Base-by-base conservation (phyloP, 2,797 vertebrate species). In the Micromesistius poutassou region DNA sequence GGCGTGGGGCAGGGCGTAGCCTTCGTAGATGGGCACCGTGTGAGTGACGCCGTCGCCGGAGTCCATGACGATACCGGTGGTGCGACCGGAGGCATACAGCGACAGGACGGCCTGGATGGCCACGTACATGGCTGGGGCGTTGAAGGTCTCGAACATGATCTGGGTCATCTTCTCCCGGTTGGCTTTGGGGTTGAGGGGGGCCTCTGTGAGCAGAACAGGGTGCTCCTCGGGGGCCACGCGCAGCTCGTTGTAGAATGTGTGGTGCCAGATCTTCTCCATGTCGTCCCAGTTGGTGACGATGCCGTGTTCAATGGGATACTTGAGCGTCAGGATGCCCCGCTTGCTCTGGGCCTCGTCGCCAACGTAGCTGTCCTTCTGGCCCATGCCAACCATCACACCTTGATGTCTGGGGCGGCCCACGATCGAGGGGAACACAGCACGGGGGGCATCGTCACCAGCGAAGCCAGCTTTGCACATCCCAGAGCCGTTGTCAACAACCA, bases 121-220 rank as follows among this genome's bases (percentile, higher is more conserved):
- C 25, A 92, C 94, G 0, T 94, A 95, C 94, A 95, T 95, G 87
- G 94, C 94, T 0, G 95, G 95, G 78, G 95, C 94, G 28, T 95
- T 95, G 90, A 95, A 95, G 89, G 95, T 95, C 92, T 95, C 95
- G 87, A 95, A 95, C 95, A 95, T 95, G 86, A 95, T 95, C 94
- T 99, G 97, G 19, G 97, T 98, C 97, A 99, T 99, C 95, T 99
- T 99, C 89, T 99, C 97, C 79, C 97, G 95, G 94, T 99, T 99
- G 86, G 97, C 97, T 84, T 99, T 99, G 88, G 97, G 97, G 92
- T 99, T 99, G 76, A 99, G 96, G 42, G 97, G 97, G 4, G 97
- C 97, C 88, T 99, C 97, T 0, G 97, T 99, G 83, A 99, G 96
- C 87, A 99, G 94, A 22, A 96, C 97, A 8, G 97, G 96, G 89